These are phyloP conservation scores for Agrypnus murinus DNA, from an alignment of 2,888 invertebrate species.

Conservation along the genomic window DNA sequence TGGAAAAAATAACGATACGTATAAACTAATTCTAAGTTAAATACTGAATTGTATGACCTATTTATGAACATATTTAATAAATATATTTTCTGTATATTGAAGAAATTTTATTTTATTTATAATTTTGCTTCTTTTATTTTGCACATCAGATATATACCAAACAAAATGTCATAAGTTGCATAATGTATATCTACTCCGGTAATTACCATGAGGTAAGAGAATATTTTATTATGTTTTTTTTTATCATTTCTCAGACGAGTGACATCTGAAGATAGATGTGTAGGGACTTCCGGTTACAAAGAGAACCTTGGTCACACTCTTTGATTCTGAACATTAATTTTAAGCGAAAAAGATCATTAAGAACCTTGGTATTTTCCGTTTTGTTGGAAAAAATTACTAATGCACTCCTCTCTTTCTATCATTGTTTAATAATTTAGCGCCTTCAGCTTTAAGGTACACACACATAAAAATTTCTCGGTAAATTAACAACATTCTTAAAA, in stretches of 20 bases:
- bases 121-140: slow-evolving; percentile 4
- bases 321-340: slow-evolving; percentile 66
- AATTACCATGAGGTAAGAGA: slow-evolving; percentile 60
- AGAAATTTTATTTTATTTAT: no score
- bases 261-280: slow-evolving; percentile 69
- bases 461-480: neutral
- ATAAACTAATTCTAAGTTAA: no score
- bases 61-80: no score
- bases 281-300: slow-evolving; percentile 58
- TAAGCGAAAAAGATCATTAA: slow-evolving; percentile 63
- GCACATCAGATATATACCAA: slow-evolving; percentile 19
- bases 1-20: no score
- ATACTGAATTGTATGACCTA: no score
- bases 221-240: slow-evolving; percentile 63
- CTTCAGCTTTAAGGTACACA: neutral
- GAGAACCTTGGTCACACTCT: slow-evolving; percentile 67
- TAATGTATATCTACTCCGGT: slow-evolving; percentile 36
- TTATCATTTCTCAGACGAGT: slow-evolving; percentile 69
- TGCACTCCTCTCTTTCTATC: neutral
- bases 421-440: neutral
- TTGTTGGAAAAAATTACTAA: slow-evolving; percentile 28
- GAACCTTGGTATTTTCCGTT: slow-evolving; percentile 53
- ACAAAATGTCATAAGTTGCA: slow-evolving; percentile 41
- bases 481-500: slow-evolving; percentile 11
- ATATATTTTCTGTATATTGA: no score